Evolutionary conservation across 1,140 invertebrate genomes (phyloP), one percentile per base, ranked within the genome.

Genomic region (Trissolcus basalis): DNA sequence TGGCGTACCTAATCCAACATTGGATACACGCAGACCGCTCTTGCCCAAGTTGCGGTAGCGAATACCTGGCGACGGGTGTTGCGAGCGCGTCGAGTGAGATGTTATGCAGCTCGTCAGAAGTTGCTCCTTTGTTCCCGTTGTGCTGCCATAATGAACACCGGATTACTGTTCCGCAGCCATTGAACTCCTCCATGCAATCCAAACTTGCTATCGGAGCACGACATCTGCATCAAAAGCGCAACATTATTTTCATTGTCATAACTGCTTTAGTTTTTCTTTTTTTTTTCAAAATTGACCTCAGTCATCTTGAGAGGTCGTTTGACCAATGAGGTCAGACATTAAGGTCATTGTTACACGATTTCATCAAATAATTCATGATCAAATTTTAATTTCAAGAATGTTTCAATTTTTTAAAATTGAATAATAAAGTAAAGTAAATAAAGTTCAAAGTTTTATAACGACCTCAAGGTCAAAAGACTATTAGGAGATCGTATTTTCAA

Each of bases 161-260:
- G 84, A 85, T 69, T 87, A n/a, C 87, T 45, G 84, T 83, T 35
- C 82, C 83, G 53, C 87, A 85, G 10, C 87, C 87, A 88, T 93
- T 94, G 89, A 95, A 95, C 89, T 96, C 95, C 90, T 96, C 95
- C 95, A 96, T 96, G 89, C 95, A 96, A 91, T 96, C 95, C 80
- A 96, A 90, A 83, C 94, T 96, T 68, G 95, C 95, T 88, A 96
- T 96, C 74, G 95, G 95, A 80, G 95, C 95, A 83, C 94, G 92
- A 91, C 94, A 96, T 91, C 95, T 96, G 87, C 50, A 44, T n/a
- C 43, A 44, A 44, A 13, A 44, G 13, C 43, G 19, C 2, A 27
- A n/a, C 39, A 9, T 43, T 43, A 8, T 43, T 43, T 35, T 5
- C 39, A 43, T 43, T 8, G 8, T 43, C 5, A 9, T 43, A 47